Evolutionary conservation across 1,140 invertebrate genomes (phyloP), one percentile per base, ranked within the genome.

Genomic region (Venustaconcha ellipsiformis): DNA sequence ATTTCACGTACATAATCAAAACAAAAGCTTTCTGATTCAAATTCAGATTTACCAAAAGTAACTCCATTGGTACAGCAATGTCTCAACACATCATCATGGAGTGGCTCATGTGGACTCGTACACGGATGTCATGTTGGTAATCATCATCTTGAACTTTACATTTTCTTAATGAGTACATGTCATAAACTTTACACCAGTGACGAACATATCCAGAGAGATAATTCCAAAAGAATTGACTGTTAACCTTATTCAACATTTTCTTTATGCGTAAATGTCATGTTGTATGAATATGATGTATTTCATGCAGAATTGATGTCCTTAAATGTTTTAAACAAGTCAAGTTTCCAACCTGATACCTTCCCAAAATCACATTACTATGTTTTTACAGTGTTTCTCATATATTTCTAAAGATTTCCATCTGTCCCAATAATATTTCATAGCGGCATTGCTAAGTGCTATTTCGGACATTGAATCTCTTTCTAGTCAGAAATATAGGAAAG

Each of bases 171-270:
- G n/a, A 37, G 62, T 57, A 71, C 0, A 18, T 23, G 59, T 60
- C 58, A 62, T 57, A 71, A n/a, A 20, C 13, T 59, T 56, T 57
- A 59, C 68, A 70, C 55, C 57, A 71, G n/a, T 23, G 23, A 30
- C 62, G 57, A 23, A 71, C 26, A 57, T 71, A 59, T 62, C 23
- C n/a, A 17, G 26, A 26, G 30, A 26, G 18, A 11, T 2, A 2
- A 37, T 14, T 55, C 69, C 69, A 71, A 48, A 26, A 59, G 37
- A 71, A 71, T 62, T 59, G 60, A 17, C 11, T 8, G 60, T 62
- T 12, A 23, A 71, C 37, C 20, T 62, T 66, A 26, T 48, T 2
- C 5, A 37, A 14, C 8, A 23, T 66, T 66, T 37, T 66, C 65
- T 66, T 66, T 12, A 71, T 62, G 15, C 4, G 57, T 14, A 71